Evolutionary conservation across 2,113 vertebrate genomes (phyloP).

Genomic region (Chaenocephalus aceratus): DNA sequence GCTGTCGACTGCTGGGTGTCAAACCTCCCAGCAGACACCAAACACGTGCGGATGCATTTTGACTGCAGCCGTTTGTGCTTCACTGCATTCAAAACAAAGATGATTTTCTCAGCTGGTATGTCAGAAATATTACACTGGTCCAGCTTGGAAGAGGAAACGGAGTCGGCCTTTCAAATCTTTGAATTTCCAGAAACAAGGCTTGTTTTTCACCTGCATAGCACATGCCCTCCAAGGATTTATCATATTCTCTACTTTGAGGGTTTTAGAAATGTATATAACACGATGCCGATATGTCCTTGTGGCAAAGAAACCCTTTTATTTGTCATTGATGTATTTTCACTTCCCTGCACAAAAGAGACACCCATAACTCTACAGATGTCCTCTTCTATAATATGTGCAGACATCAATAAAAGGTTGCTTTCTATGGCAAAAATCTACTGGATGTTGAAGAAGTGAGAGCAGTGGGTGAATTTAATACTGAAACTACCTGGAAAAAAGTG

Average conservation of each 20-base stretch:
- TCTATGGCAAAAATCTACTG: not conserved
- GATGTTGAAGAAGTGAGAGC: not conserved
- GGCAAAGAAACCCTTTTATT: too few relatives aligned
- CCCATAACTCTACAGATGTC: not conserved
- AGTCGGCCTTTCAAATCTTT: not conserved
- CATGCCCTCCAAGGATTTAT: not conserved
- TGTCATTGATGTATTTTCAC: not conserved
- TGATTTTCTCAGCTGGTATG: conserved; percentile 23
- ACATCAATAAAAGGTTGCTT: not conserved
- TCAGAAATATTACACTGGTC: not conserved
- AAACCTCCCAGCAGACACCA: conserved; percentile 31
- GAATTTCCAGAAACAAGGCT: not conserved
- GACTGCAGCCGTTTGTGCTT: conserved; percentile 39
- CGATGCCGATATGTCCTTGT: not conserved
- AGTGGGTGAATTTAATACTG: not conserved
- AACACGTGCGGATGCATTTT: conserved; percentile 33
- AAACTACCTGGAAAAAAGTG: not conserved
- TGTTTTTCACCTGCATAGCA: not conserved
- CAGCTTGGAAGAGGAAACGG: not conserved
- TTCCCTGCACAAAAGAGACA: too few relatives aligned
- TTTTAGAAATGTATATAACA: not conserved
- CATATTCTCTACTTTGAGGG: not conserved
- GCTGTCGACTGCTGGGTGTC: conserved; percentile 43
- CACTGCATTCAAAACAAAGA: conserved; percentile 48
- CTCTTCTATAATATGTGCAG: not conserved